Evolutionary conservation across 2,113 vertebrate species (phyloP), one percentile per base, ranked within the genome.

Genomic region (Amblyopsis rosae): DNA sequence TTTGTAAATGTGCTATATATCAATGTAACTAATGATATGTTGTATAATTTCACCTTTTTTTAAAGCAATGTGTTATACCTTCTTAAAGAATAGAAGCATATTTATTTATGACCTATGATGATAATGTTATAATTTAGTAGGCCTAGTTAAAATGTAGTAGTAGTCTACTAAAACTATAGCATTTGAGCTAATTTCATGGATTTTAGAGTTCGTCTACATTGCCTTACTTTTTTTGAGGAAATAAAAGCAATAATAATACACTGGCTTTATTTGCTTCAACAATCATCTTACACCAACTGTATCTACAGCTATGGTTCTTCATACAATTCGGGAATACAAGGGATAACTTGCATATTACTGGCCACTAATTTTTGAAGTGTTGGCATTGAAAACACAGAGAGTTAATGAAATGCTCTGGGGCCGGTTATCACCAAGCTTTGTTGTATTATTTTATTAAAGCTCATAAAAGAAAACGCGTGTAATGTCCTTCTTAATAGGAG

Each of bases 71-170:
- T 75, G 55, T 59, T 72, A 48, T 62, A 58, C 32, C 11, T 3
- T 33, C 60, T 9, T 61, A 0, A 48, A 62, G 62, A 4, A 16
- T 15, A 65, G 47, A 46, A 53, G 19, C 3, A 35, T 79, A 85
- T 87, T 88, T 88, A 86, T 87, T 90, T 76, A 71, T 62, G 35
- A 41, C 5, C 7, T 41, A 41, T 41, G 35, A 41, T 0, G 35
- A 41, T 41, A 41, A 41, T 41, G 35, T 41, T 8, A 41, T 41
- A 41, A 41, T 41, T 41, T 41, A 41, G 12, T 76, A 55, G 70
- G 55, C 26, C 33, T 63, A 8, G 65, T 72, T 32, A 56, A 8
- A 72, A 67, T 69, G 53, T 71, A 57, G 9, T 26, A 19, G 1
- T 57, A 57, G 9, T 57, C 16, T 57, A 26, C 10, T 26, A 17